Evolutionary conservation across 92 coral and sea anemone species (phyloP), one percentile per base, ranked within the genome.

Genomic region (Montipora capitata): DNA sequence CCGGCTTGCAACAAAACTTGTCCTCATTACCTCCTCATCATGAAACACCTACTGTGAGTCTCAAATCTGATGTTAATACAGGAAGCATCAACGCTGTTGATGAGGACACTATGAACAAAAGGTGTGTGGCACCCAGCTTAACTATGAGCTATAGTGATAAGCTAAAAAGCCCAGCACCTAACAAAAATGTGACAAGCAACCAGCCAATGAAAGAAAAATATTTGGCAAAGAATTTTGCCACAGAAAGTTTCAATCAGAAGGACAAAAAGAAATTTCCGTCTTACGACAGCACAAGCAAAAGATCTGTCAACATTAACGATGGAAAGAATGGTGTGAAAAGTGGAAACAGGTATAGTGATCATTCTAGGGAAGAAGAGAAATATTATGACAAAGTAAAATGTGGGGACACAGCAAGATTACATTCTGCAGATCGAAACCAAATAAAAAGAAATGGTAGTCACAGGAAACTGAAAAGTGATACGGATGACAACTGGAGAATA

Each of bases 111-210:
- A 10, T 15, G 2, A 78, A 59, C 10, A 16, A 62, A 45, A 70
- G 14, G 41, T 18, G 3, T 63, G 14, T 68, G 16, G 6, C 76
- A 4, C 49, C 54, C 1, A 13, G 6, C 39, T 38, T 68, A 1
- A 80, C 51, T 39, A 52, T 39, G 35, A 80, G 85, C 52, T 80
- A 52, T 73, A 80, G 85, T 12, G 85, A 80, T 43, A 80, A 80
- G 52, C 75, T 80, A 1, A 80, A 80, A 44, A 80, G 76, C 66
- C 5, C 18, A 17, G 13, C 76, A 48, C 27, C 52, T 3, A 80
- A 80, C 14, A 67, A 68, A 45, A 68, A 13, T 51, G 14, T 13
- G 10, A 17, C 74, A 0, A 20, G 38, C 67, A 35, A 48, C 38
- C 10, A 11, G 43, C 16, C 7, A 7, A 38, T 0, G 0, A 11